phyloP scores from a whole-genome alignment of 1,140 invertebrate species.

The Drosophila bifasciata region DNA sequence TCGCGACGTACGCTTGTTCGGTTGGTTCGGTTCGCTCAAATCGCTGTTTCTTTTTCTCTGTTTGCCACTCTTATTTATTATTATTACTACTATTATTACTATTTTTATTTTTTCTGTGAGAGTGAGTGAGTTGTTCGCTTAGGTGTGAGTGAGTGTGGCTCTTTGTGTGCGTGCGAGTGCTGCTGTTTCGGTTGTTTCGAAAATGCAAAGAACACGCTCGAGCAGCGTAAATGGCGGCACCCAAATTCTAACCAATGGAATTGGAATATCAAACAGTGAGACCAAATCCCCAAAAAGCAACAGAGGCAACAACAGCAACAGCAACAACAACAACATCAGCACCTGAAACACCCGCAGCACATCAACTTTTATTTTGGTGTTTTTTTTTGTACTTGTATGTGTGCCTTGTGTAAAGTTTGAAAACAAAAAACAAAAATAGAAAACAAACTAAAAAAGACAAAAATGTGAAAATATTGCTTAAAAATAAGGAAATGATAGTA shows the following conservation, averaged over 20 bases:
- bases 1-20: conserved; percentile 68
- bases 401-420: no score
- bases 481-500: no score
- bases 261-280: conserved; percentile 53
- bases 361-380: no score
- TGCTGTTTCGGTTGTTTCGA: conserved; percentile 25
- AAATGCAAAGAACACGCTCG: conserved; percentile 54
- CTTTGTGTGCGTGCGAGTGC: conserved; percentile 7
- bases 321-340: not conserved
- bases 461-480: not conserved
- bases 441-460: no score
- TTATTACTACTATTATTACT: conserved; percentile 24
- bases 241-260: conserved; percentile 38
- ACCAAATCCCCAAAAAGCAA: conserved; percentile 30
- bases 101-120: conserved; percentile 12
- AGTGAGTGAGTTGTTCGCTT: conserved; percentile 29
- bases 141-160: conserved; percentile 4
- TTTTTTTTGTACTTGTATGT: no score
- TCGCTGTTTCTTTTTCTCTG: conserved; percentile 25
- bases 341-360: not conserved
- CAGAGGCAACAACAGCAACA: not conserved
- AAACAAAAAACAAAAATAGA: no score
- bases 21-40: conserved; percentile 31
- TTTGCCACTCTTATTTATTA: conserved; percentile 19
- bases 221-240: conserved; percentile 49